A percentile compares a stretch with the other conserved stretches of the same genome.
phyloP scores from a whole-genome alignment of 2,113 vertebrate genomes.

The Petromus typicus region DNA sequence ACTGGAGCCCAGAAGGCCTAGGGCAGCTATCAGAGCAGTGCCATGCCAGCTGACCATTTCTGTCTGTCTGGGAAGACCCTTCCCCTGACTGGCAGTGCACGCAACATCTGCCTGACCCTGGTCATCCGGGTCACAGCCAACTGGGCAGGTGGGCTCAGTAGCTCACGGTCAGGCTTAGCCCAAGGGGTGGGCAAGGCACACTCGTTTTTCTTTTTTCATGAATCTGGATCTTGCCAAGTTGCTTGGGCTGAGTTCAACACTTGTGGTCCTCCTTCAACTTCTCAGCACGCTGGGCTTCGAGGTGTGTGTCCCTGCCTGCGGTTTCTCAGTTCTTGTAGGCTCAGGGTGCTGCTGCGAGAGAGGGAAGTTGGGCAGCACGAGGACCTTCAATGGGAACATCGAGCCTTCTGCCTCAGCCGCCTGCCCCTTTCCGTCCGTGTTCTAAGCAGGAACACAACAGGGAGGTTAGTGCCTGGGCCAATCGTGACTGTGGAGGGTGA shows the following conservation, averaged over 20 bases:
- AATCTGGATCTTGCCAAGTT: not conserved
- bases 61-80: not conserved
- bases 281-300: not conserved
- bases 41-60: not conserved
- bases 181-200: not conserved
- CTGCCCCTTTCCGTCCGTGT: not conserved
- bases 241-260: not conserved
- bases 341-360: not conserved
- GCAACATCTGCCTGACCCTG: fast-evolving
- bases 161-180: not conserved
- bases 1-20: not conserved
- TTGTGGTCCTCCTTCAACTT: not conserved
- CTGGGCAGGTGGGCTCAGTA: not conserved
- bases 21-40: not conserved
- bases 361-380: not conserved
- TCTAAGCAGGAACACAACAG: not conserved
- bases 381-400: not conserved
- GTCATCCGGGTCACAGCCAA: not conserved
- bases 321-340: not conserved
- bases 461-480: not conserved
- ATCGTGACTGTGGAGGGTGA: not conserved
- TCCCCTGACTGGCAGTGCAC: not conserved
- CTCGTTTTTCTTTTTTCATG: not conserved
- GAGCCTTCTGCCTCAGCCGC: not conserved
- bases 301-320: not conserved